Evolutionary conservation across 2,113 vertebrate species (phyloP).

Genomic region (Lasiurus borealis): DNA sequence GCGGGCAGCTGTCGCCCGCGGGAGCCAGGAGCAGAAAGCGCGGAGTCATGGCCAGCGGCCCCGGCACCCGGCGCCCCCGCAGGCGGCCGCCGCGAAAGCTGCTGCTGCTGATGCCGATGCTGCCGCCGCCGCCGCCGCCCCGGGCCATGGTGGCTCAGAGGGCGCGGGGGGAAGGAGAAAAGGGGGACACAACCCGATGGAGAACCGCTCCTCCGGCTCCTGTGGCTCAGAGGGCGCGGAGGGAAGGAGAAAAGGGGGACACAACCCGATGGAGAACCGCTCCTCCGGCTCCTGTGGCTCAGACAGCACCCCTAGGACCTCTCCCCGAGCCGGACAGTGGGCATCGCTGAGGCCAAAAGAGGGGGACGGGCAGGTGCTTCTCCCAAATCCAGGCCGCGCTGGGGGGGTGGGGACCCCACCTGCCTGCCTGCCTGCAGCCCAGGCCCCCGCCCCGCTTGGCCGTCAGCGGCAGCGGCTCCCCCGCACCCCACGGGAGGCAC

Average conservation of each 20-base stretch:
- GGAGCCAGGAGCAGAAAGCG: slow-evolving; percentile 90
- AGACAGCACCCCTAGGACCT: background rate
- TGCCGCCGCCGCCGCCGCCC: slow-evolving; percentile 82
- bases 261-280: too few species aligned
- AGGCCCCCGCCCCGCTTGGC: slow-evolving; percentile 64
- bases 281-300: too few species aligned
- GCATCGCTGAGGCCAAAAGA: slow-evolving; percentile 60
- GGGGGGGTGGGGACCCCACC: background rate
- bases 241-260: too few species aligned
- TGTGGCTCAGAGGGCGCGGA: slow-evolving; percentile 65
- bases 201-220: too few species aligned
- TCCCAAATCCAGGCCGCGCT: slow-evolving; percentile 65
- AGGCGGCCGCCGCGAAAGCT: slow-evolving; percentile 74
- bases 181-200: too few species aligned
- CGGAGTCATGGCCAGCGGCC: slow-evolving; percentile 86
- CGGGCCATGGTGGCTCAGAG: slow-evolving; percentile 86
- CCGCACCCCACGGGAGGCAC: slow-evolving; percentile 75
- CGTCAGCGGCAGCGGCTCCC: slow-evolving; percentile 85
- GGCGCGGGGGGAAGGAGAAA: too few species aligned
- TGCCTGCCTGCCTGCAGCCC: slow-evolving; percentile 61
- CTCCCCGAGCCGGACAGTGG: slow-evolving; percentile 19
- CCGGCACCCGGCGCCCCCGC: slow-evolving; percentile 82
- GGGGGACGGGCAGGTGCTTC: background rate
- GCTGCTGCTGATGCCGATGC: too few species aligned
- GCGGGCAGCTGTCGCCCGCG: slow-evolving; percentile 87